Conservation (phyloP, 2,888 invertebrate species). For the Parasteatoda lunata region DNA sequence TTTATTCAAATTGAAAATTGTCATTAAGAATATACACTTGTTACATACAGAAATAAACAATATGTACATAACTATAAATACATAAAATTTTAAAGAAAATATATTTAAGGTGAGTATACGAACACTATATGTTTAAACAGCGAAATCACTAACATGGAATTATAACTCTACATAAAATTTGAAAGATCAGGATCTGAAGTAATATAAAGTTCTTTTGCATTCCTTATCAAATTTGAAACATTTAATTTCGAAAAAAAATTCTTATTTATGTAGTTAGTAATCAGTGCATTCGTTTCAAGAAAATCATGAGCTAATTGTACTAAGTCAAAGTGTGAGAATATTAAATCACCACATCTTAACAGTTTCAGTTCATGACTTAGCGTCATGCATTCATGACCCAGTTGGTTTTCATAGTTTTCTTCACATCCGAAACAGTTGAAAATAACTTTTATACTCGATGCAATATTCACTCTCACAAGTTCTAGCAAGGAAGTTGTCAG, state of each 20-base stretch:
- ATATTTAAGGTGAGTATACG: too few species aligned
- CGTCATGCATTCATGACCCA: background rate
- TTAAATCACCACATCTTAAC: background rate
- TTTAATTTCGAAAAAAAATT: background rate
- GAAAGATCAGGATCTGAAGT: background rate
- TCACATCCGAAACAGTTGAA: slow-evolving; percentile 1
- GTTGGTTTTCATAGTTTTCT: background rate
- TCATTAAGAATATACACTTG: too few species aligned
- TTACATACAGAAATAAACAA: too few species aligned
- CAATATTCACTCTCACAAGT: too few species aligned
- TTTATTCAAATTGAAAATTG: too few species aligned
- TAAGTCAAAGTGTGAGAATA: background rate
- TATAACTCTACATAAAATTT: too few species aligned
- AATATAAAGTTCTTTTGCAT: slow-evolving; percentile 9
- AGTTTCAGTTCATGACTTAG: background rate
- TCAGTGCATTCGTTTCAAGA: background rate
- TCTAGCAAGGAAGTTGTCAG: too few species aligned
- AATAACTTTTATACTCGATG: background rate
- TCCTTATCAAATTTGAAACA: background rate
- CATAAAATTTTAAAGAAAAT: too few species aligned
- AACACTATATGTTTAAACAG: too few species aligned
- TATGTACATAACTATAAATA: too few species aligned
- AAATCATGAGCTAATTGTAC: background rate
- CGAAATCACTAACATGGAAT: too few species aligned
- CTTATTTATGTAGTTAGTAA: background rate